Percentiles rank a stretch among this genome's conserved stretches.
Evolutionary conservation across 64 coral and sea anemone genomes (phyloP).

Genomic region (Dendrophyllia cribrosa): DNA sequence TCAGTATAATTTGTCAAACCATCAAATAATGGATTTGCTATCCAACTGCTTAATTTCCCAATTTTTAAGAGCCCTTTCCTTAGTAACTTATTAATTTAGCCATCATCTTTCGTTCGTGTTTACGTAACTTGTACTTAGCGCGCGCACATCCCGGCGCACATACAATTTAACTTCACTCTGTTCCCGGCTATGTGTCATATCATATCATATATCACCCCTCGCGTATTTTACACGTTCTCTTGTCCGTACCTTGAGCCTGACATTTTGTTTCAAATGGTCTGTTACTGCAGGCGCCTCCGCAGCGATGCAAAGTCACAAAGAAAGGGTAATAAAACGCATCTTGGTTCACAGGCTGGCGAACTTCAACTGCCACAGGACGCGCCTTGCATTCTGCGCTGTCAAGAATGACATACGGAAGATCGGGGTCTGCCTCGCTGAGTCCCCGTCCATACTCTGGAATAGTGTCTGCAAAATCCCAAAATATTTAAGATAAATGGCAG

Average conservation of each 20-base stretch:
- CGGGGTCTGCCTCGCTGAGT: background rate
- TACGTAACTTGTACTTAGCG: too few species aligned
- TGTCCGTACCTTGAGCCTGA: background rate
- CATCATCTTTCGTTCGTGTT: too few species aligned
- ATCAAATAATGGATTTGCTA: too few species aligned
- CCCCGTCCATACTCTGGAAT: background rate
- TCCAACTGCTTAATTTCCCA: too few species aligned
- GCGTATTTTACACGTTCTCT: too few species aligned
- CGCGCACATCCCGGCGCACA: too few species aligned
- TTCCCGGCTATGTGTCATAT: too few species aligned
- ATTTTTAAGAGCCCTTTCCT: too few species aligned
- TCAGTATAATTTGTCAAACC: too few species aligned
- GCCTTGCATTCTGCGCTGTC: slow-evolving; percentile 1
- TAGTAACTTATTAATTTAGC: too few species aligned
- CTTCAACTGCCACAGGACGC: slow-evolving; percentile 14
- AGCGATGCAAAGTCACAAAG: slow-evolving; percentile 25
- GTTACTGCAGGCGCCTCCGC: background rate
- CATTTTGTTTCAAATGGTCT: slow-evolving; percentile 35
- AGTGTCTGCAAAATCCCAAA: background rate
- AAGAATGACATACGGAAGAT: slow-evolving; percentile 2
- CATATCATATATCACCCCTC: too few species aligned
- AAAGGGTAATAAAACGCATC: slow-evolving; percentile 13
- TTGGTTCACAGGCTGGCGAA: background rate
- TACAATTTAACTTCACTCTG: too few species aligned
- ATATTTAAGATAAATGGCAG: background rate